phyloP scores from a whole-genome alignment of 2,797 vertebrate genomes.

The Poliocrania exsul region DNA sequence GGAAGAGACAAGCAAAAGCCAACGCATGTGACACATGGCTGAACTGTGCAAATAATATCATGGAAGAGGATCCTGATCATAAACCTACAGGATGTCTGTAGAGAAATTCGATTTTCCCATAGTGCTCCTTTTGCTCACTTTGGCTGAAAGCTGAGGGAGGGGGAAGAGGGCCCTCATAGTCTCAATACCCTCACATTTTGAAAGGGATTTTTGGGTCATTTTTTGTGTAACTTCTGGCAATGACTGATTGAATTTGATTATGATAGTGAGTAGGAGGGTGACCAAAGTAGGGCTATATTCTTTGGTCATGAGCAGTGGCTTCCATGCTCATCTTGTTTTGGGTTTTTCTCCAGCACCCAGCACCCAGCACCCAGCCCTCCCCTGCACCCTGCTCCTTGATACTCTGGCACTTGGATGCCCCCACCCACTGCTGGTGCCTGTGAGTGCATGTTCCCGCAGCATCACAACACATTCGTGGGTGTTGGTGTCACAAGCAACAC shows the following conservation, averaged over 20 bases:
- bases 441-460: neutral
- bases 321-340: neutral
- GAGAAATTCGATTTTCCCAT: neutral
- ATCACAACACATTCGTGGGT: neutral
- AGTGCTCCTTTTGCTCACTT: neutral
- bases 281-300: neutral
- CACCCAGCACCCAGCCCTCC: neutral
- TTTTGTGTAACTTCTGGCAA: neutral
- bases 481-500: neutral
- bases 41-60: neutral
- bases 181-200: neutral
- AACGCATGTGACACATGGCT: neutral
- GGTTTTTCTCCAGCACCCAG: neutral
- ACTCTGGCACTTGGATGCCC: neutral
- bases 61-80: neutral
- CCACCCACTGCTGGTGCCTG: neutral
- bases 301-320: neutral
- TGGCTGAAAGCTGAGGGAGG: neutral
- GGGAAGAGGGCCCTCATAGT: neutral
- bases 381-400: accelerated
- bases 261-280: neutral
- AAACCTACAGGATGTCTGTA: neutral
- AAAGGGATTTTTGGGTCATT: neutral
- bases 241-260: neutral
- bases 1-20: slow-evolving; percentile 33